Percentiles rank a stretch among this genome's conserved stretches.
phyloP scores from a whole-genome alignment of 1,140 invertebrate species.

The Adelges cooleyi region DNA sequence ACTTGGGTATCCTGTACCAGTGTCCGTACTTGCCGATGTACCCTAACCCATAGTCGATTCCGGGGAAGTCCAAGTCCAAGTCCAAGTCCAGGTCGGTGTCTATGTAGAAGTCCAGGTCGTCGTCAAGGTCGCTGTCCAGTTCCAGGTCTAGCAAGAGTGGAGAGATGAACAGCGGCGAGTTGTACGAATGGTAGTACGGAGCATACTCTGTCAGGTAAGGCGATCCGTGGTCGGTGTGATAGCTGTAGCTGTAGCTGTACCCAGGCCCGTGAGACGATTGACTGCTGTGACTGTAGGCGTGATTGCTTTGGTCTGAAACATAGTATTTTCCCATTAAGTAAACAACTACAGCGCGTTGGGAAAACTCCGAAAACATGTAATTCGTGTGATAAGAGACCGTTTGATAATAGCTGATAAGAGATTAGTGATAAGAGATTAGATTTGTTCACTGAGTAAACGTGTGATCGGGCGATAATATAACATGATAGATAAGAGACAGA shows the following conservation, averaged over 20 bases:
- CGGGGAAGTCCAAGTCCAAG: not conserved
- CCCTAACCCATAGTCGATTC: slow-evolving; percentile 2
- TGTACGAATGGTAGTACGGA: not conserved
- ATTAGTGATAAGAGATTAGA: too few species aligned
- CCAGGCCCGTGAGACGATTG: not conserved
- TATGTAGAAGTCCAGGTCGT: slow-evolving; percentile 1
- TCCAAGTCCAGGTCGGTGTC: slow-evolving; percentile 7
- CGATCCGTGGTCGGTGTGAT: not conserved
- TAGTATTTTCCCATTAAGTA: not conserved
- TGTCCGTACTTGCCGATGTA: slow-evolving; percentile 13
- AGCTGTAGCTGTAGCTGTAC: slow-evolving; percentile 19
- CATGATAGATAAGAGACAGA: too few species aligned
- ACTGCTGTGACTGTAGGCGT: not conserved
- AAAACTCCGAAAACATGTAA: too few species aligned
- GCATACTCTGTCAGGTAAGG: not conserved
- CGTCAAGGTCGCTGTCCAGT: not conserved
- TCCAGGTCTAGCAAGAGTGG: not conserved
- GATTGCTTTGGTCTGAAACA: not conserved
- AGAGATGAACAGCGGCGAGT: not conserved
- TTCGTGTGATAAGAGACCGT: too few species aligned
- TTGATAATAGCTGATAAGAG: too few species aligned
- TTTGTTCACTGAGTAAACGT: too few species aligned
- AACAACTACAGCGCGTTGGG: too few species aligned
- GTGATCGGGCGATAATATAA: too few species aligned
- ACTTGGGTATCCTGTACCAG: slow-evolving; percentile 5